phyloP scores from a whole-genome alignment of 2,888 invertebrate genomes.

The Drosophila pullipes region DNA sequence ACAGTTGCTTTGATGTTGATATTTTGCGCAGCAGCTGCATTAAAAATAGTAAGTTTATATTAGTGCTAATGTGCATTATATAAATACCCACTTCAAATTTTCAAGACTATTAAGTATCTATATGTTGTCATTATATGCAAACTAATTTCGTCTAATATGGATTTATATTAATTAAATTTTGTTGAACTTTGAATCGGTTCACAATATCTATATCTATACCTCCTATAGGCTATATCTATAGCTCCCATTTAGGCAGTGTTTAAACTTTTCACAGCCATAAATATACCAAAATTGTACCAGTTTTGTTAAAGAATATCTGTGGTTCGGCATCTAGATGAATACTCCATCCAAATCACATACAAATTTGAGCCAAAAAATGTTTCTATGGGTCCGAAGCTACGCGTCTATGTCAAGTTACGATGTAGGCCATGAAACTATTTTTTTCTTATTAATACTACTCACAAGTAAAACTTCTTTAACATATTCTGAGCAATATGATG shows the following conservation, averaged over 20 bases:
- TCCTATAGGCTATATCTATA: not conserved
- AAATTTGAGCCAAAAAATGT: not conserved
- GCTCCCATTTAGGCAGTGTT: not conserved
- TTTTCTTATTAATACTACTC: not conserved
- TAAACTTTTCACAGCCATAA: not conserved
- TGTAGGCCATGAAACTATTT: too few relatives aligned
- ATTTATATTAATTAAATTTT: not conserved
- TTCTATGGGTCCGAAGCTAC: not conserved
- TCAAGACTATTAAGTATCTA: not conserved
- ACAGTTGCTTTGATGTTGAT: conserved; percentile 78
- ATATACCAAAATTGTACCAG: not conserved
- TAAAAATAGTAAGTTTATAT: not conserved
- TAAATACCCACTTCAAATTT: not conserved
- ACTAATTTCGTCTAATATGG: too few relatives aligned
- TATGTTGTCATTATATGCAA: not conserved
- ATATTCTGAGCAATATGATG: not conserved
- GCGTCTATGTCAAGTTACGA: too few relatives aligned
- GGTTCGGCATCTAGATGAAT: not conserved
- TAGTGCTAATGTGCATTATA: conserved; percentile 8
- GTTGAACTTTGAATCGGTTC: not conserved
- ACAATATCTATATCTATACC: not conserved
- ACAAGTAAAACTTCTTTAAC: not conserved
- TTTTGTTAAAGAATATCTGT: not conserved
- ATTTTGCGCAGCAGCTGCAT: conserved; percentile 83
- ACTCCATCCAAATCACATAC: not conserved